Evolutionary conservation across 1,140 invertebrate genomes (phyloP), one percentile per base, ranked within the genome.

Genomic region (Drosophila watanabei): DNA sequence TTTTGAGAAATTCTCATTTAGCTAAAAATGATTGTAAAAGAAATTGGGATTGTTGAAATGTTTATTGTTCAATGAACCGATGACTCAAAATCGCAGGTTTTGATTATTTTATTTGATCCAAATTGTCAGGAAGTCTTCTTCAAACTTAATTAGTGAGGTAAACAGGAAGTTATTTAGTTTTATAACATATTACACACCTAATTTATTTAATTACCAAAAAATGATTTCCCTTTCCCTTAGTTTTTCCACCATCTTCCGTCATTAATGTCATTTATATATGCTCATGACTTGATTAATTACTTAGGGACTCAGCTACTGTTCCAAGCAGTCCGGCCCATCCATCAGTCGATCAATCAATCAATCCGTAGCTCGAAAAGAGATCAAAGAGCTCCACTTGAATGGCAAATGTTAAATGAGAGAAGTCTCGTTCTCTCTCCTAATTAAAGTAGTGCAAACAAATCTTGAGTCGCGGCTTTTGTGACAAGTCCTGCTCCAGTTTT

Each of bases 381-480:
- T 89, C 83, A 89, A 89, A 77, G 51, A 69, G 61, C 48, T 46
- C 48, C 80, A 79, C 63, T 73, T 61, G 59, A 56, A 80, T 64
- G 72, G 77, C 84, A 79, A 87, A 88, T 87, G 59, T 58, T 60
- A 43, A 65, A 57, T 39, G 39, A 33, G 32, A 24, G 32, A 24
- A 54, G 33, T 20, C 11, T 8, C n/a, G 32, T 56, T 11, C 32
- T 35, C n/a, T 51, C 28, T 60, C 68, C 85, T 78, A 88, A 88
- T 89, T 87, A 84, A 89, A 71, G 48, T 82, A 59, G 64, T 52
- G 82, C 68, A 69, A 75, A 66, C 45, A 71, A 89, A 89, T 89
- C 84, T 89, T 45, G 51, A 76, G 33, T 64, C 35, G 51, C 57
- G 71, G 70, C 61, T 63, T 73, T 75, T 79, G 69, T 54, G 46